Base-by-base conservation (phyloP, 2,113 vertebrate species). In the Chroicocephalus ridibundus region DNA sequence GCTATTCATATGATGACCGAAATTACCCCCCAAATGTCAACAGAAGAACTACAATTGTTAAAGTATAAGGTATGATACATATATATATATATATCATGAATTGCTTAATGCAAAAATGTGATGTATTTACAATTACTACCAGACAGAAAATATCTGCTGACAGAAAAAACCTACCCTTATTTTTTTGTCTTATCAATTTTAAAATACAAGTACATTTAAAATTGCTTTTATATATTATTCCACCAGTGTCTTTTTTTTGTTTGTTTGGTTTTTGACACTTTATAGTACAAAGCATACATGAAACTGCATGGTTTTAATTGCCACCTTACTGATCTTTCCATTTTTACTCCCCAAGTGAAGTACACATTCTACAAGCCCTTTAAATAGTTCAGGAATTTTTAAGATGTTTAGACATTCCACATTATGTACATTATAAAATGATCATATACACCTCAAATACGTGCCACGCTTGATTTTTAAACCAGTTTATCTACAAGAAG, bases 321-420 rank as follows among this genome's bases (percentile, higher is more conserved):
- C 93, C 95, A 97, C 93, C 92, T 97, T 94, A 90, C 93, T 89
- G 85, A 93, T 90, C 86, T 93, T 88, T 55, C 61, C 9, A 42
- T 32, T n/a, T 60, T 80, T 51, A 11, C 27, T 69, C 7, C 32
- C 36, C 55, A 69, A 62, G 77, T 5, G 17, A 38, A 82, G 11
- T 10, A n/a, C 12, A 26, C 6, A 7, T 85, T 61, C 58, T 10
- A 71, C 4, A 10, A 5, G 11, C 4, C 18, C 26, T 78, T 60
- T 78, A 58, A 57, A 70, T 7, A 51, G 2, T 51, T 77, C 4
- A 21, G 12, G 10, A 75, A 27, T 42, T 77, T 75, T 86, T 1
- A 7, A 81, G 12, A 47, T 24, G 7, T 31, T 88, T 55, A 42
- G 24, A 65, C 46, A 60, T 10, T 15, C 16, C 42, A 80, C 15